Base-by-base conservation (phyloP, 2,888 invertebrate genomes). In the Dolichomitus sp. region DNA sequence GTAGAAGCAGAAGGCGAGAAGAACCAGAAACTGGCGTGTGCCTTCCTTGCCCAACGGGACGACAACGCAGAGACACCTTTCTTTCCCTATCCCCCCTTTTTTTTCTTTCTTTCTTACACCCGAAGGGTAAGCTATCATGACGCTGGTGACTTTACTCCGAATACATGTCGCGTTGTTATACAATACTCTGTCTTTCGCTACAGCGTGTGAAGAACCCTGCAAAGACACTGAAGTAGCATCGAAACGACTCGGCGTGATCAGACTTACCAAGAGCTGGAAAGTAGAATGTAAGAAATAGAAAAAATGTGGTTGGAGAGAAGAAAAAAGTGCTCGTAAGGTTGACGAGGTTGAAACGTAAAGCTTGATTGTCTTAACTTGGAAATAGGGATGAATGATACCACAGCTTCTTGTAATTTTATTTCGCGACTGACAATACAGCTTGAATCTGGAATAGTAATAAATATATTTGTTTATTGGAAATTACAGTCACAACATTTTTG, bases 241-340 rank as follows among this genome's bases (percentile, higher is more conserved):
- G 70, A 57, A 83, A 75, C 79, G 79, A 83, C 79, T 52, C 45
- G 70, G 50, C 79, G 82, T 83, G 79, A 83, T 76, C 82, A 68
- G 82, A 83, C 70, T 83, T 59, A 27, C 59, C 59, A 66, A 83
- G 66, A 72, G 79, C 75, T 45, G 4, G 70, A 59, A 50, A 45
- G 57, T 19, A 40, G 40, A 74, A 50, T 23, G 75, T 65, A 19
- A 7, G 23, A 69, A 73, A 77, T 73, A 81, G 68, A 9, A 61
- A 54, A 77, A 73, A 74, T 52, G 70, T 42, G 63, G 69, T 50
- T 57, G 65, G 9, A 61, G 52, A 40, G 42, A 57, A 40, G 23
- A 65, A n/a, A 0, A 14, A n/a, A 42, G 14, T 0, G 40, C 42
- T 42, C 42, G 4, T 23, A n/a, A 45, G 17, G 37, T 63, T 30